These are phyloP conservation scores for Dolichopus griseipennis DNA, from an alignment of 2,888 invertebrate species.

Conservation along the genomic window DNA sequence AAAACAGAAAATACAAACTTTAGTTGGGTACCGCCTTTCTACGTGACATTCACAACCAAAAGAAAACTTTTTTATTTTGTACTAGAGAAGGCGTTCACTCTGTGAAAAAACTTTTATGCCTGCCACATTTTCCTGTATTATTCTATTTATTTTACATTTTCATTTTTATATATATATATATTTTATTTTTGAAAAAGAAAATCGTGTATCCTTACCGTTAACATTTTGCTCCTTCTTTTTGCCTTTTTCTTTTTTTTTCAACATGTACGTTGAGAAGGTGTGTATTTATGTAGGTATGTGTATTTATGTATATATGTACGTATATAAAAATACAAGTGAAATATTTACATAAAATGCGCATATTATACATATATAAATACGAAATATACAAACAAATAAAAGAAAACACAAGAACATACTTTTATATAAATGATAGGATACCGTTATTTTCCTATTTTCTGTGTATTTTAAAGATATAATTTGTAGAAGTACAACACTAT, in stretches of 20 bases:
- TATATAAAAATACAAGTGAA: too few relatives aligned
- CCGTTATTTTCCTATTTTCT: too few relatives aligned
- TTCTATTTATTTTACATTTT: neutral
- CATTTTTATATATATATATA: too few relatives aligned
- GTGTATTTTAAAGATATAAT: too few relatives aligned
- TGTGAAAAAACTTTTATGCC: slow-evolving; percentile 8
- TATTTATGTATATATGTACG: neutral
- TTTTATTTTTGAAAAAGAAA: too few relatives aligned
- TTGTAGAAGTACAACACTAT: too few relatives aligned
- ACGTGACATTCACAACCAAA: slow-evolving; percentile 1
- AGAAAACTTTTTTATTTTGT: neutral
- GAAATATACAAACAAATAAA: too few relatives aligned
- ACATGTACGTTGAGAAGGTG: neutral
- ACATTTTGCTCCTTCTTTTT: neutral
- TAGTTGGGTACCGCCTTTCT: slow-evolving; percentile 9
- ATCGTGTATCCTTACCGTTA: too few relatives aligned
- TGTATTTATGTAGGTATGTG: neutral
- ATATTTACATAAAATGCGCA: too few relatives aligned
- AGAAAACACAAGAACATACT: too few relatives aligned
- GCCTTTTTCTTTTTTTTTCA: neutral
- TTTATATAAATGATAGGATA: too few relatives aligned
- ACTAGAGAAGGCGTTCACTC: neutral
- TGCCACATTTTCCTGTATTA: slow-evolving; percentile 5
- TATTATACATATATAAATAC: too few relatives aligned
- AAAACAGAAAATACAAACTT: neutral